These are phyloP conservation scores for Hyposoter didymator DNA, from an alignment of 2,888 invertebrate species.

Conservation along the genomic window DNA sequence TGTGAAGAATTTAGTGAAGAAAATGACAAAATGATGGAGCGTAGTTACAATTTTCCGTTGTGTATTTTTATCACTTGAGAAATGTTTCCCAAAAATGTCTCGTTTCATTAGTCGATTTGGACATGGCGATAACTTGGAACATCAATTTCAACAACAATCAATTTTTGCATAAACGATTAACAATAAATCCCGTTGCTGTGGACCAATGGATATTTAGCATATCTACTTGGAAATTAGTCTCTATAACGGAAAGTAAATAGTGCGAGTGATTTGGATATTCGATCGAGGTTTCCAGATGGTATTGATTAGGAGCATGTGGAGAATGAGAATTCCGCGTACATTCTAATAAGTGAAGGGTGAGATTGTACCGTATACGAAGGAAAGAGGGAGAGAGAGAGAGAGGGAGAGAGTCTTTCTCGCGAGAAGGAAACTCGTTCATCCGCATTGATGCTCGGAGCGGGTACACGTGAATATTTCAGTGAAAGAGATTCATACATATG, in stretches of 20 bases:
- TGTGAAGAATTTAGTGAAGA: neutral
- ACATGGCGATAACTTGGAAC: neutral
- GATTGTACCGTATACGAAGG: slow-evolving; percentile 31
- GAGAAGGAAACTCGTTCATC: slow-evolving; percentile 43
- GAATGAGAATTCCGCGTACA: slow-evolving; percentile 53
- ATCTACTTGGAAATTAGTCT: neutral
- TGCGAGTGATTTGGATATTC: slow-evolving; percentile 13
- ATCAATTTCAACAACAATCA: neutral
- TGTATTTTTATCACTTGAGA: neutral
- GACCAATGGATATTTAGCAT: neutral
- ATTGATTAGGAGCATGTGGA: slow-evolving; percentile 20
- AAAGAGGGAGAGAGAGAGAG: slow-evolving; percentile 30
- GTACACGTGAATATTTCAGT: slow-evolving; percentile 13
- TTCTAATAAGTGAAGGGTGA: slow-evolving; percentile 68
- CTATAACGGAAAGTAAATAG: neutral
- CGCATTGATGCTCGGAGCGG: slow-evolving; percentile 22
- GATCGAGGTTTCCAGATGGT: neutral
- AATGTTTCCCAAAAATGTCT: neutral
- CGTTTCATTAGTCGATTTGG: neutral
- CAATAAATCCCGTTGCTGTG: neutral
- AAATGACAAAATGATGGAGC: neutral
- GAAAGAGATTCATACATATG: slow-evolving; percentile 21
- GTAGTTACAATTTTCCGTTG: neutral
- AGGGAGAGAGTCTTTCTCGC: slow-evolving; percentile 49
- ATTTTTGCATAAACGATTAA: neutral